Percentiles rank a stretch among this genome's conserved stretches.
Evolutionary conservation across 2,888 invertebrate species (phyloP).

Genomic region (Drosophila trichaetosa): DNA sequence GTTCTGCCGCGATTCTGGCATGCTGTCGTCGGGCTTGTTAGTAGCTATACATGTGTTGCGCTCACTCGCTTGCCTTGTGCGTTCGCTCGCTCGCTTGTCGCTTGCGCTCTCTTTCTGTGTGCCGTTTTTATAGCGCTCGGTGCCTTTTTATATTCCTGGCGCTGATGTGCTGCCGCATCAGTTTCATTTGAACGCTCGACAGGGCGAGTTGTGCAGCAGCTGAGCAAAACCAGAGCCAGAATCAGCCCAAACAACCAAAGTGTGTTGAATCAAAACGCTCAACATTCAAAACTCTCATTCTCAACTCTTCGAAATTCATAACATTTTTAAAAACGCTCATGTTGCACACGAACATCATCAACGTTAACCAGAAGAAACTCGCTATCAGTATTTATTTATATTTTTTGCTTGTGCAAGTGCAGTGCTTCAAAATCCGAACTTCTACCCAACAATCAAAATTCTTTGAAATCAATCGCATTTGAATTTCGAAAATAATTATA

Average conservation of each 20-base stretch:
- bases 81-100: constrained; percentile 1
- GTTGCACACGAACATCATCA: constrained; percentile 34
- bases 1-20: not conserved
- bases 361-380: constrained; percentile 29
- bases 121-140: constrained; percentile 27
- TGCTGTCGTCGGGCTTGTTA: not conserved
- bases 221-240: constrained; percentile 19
- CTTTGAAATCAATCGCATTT: constrained; percentile 2
- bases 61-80: constrained; percentile 11
- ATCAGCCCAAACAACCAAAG: constrained; percentile 16
- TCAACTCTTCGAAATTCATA: constrained; percentile 32
- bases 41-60: constrained; percentile 11
- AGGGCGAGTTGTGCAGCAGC: constrained; percentile 60
- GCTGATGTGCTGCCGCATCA: constrained; percentile 59
- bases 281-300: constrained; percentile 17
- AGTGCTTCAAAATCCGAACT: constrained; percentile 36
- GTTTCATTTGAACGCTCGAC: constrained; percentile 75
- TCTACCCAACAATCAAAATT: constrained; percentile 2
- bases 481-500: not conserved
- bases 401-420: constrained; percentile 51
- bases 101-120: constrained; percentile 30
- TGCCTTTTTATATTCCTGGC: constrained; percentile 65
- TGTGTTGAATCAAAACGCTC: constrained; percentile 18
- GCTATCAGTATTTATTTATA: constrained; percentile 38
- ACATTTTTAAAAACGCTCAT: constrained; percentile 31